These are phyloP conservation scores for Lynx canadensis DNA, from an alignment of 2,113 vertebrate genomes.

Conservation along the genomic window DNA sequence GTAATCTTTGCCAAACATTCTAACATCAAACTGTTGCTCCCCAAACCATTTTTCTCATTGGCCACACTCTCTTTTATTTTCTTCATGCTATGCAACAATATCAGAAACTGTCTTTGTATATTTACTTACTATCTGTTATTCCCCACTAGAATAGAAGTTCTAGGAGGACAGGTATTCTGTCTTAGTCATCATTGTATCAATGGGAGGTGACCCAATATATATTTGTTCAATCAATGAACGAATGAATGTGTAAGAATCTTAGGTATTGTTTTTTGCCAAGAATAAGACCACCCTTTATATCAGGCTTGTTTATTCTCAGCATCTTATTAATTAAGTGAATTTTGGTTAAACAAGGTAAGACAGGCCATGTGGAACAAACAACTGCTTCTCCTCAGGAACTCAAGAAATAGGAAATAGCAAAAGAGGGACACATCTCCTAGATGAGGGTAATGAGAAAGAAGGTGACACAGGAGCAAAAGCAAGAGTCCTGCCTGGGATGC, in stretches of 20 bases:
- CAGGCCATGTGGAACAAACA: neutral
- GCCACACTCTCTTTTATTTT: neutral
- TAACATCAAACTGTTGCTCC: neutral
- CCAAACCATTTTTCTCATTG: neutral
- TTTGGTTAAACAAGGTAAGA: constrained; percentile 20
- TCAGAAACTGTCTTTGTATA: neutral
- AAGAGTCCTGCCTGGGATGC: neutral
- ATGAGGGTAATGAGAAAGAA: neutral
- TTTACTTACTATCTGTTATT: neutral
- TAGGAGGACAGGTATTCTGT: neutral
- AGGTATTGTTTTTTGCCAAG: neutral
- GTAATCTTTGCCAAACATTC: neutral
- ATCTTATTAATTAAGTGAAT: neutral
- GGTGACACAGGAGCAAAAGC: neutral
- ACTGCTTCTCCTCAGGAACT: neutral
- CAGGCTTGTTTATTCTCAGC: neutral
- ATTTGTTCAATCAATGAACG: neutral
- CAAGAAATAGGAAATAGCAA: neutral
- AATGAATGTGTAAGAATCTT: neutral
- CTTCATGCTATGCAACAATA: neutral
- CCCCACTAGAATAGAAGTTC: neutral
- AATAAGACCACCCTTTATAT: neutral
- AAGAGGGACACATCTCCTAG: neutral
- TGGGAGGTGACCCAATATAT: neutral
- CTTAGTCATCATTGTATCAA: neutral